Conservation (phyloP, 2,113 vertebrate genomes). For the Spea bombifrons region DNA sequence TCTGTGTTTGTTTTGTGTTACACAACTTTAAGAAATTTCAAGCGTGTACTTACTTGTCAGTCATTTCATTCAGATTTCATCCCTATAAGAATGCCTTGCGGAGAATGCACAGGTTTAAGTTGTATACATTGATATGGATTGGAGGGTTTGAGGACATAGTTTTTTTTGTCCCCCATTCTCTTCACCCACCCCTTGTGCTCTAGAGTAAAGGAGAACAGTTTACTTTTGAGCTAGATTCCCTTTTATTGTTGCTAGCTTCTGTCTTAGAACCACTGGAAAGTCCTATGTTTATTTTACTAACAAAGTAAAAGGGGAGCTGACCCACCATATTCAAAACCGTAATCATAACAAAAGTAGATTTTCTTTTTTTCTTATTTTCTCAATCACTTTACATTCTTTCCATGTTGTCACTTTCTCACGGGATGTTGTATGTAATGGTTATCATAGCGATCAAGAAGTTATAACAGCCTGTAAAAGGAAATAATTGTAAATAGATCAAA, state of each 20-base stretch:
- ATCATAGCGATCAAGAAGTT: too few species aligned
- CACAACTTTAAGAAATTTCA: slow-evolving; percentile 62
- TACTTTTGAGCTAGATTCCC: slow-evolving; percentile 20
- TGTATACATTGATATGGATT: slow-evolving; percentile 48
- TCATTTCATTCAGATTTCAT: slow-evolving; percentile 50
- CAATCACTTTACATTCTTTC: too few species aligned
- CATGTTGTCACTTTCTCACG: too few species aligned
- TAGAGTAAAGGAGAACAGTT: slow-evolving; percentile 16
- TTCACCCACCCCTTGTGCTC: neutral
- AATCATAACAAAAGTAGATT: slow-evolving; percentile 27
- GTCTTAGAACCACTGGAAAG: slow-evolving; percentile 26
- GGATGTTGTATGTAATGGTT: too few species aligned
- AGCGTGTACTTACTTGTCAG: slow-evolving; percentile 63
- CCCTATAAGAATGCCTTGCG: slow-evolving; percentile 53
- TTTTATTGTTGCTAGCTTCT: slow-evolving; percentile 33
- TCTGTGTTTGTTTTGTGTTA: slow-evolving; percentile 63
- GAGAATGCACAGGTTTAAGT: slow-evolving; percentile 41
- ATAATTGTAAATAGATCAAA: too few species aligned
- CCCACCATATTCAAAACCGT: slow-evolving; percentile 29
- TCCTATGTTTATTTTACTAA: slow-evolving; percentile 43
- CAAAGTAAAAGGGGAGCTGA: slow-evolving; percentile 25
- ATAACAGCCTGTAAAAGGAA: too few species aligned
- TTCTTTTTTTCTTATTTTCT: neutral
- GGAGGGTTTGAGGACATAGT: slow-evolving; percentile 11
- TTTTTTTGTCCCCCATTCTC: slow-evolving; percentile 17